Evolutionary conservation across 2,888 invertebrate genomes (phyloP), one percentile per base, ranked within the genome.

Genomic region (Drosophila mimetica): DNA sequence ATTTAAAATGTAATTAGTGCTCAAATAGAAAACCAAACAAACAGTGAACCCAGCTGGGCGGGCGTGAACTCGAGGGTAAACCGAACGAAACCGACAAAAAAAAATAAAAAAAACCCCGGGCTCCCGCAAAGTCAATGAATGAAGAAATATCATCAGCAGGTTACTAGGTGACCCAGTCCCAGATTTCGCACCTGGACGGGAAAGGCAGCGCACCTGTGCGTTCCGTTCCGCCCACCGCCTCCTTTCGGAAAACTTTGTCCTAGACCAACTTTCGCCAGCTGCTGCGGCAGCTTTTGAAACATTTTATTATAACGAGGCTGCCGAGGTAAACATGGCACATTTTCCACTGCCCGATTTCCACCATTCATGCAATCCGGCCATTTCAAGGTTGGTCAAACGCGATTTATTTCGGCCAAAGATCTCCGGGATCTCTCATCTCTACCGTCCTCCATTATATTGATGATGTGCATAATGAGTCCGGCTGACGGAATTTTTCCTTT

Each of bases 161-260:
- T 89, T 89, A 89, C 89, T 89, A 85, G 88, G 89, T 89, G 89
- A 89, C 88, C 88, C 88, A 89, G 75, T 89, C 78, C 75, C 79
- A 34, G 39, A 30, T 18, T 32, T 18, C 25, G 51, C 47, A 58
- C 74, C 79, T 77, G 69, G 71, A 70, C 71, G 69, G 37, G 37
- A 14, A 16, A 16, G 3, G 36, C 20, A 16, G 18, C 48, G 22
- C 63, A 58, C 50, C 48, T 51, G 48, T 41, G 44, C 48, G 20
- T 39, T 39, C 36, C 14, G 14, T 22, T 22, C 30, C 30, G 1
- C 13, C 39, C 22, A 34, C 20, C 44, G 61, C 70, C 71, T 69
- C 47, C 39, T 39, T 41, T 63, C 32, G 50, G 46, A 71, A 71
- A 79, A 79, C 76, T 87, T 85, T 88, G 88, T 87, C 89, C 88